phyloP scores from a whole-genome alignment of 2,888 invertebrate species.

The Sympetrum striolatum region DNA sequence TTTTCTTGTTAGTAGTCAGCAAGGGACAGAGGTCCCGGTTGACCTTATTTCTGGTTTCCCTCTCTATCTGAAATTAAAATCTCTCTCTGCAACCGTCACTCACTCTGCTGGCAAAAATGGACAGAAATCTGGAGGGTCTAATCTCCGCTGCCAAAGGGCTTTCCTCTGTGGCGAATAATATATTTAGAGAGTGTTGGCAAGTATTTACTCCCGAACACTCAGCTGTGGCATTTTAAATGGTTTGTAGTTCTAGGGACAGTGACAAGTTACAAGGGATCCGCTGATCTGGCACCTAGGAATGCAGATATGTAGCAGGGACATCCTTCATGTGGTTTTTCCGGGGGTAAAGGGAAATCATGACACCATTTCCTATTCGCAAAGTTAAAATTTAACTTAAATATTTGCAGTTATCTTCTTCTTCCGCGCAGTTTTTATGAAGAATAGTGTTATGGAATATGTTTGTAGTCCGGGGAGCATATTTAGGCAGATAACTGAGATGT shows the following conservation, averaged over 20 bases:
- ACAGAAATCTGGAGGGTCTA: slow-evolving; percentile 6
- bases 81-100: neutral
- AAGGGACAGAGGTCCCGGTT: neutral
- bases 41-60: neutral
- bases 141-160: neutral
- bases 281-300: too few relatives aligned
- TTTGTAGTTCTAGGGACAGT: neutral
- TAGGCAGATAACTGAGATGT: too few relatives aligned
- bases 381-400: too few relatives aligned
- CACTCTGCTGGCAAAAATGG: slow-evolving; percentile 28
- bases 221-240: neutral
- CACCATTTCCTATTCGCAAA: too few relatives aligned
- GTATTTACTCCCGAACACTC: neutral
- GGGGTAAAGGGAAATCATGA: too few relatives aligned
- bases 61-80: slow-evolving; percentile 22
- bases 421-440: too few relatives aligned
- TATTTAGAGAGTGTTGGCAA: neutral
- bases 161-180: neutral
- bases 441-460: too few relatives aligned
- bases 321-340: too few relatives aligned
- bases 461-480: too few relatives aligned
- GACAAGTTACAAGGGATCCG: neutral
- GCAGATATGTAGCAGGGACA: too few relatives aligned
- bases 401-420: too few relatives aligned
- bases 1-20: slow-evolving; percentile 12